Conservation (phyloP, 2,797 vertebrate species). For the Trachurus trachurus region DNA sequence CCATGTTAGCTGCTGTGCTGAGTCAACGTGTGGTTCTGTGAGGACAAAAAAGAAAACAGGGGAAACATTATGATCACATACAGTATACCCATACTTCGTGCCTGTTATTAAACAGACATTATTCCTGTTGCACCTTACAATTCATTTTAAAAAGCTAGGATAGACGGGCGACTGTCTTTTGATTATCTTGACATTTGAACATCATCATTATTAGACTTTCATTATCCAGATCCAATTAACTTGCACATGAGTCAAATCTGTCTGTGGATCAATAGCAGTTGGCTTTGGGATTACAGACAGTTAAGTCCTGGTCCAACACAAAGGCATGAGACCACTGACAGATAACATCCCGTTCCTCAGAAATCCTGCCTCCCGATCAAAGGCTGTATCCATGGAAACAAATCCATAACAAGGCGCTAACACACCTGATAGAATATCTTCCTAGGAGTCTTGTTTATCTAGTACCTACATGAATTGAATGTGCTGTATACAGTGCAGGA, state of each 20-base stretch:
- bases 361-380: conserved; percentile 67
- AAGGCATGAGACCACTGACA: conserved; percentile 64
- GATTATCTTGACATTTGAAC: conserved; percentile 61
- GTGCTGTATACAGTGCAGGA: not conserved
- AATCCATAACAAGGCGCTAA: conserved; percentile 67
- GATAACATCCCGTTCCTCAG: conserved; percentile 70
- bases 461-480: conserved; percentile 27
- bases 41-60: conserved; percentile 64
- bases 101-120: conserved; percentile 15
- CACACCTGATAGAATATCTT: conserved; percentile 59
- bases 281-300: conserved; percentile 59
- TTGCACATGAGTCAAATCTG: conserved; percentile 54
- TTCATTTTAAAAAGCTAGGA: conserved; percentile 24
- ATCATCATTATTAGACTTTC: conserved; percentile 43
- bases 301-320: conserved; percentile 56
- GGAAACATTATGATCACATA: conserved; percentile 57
- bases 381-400: conserved; percentile 77
- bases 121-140: conserved; percentile 1
- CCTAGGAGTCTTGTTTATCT: conserved; percentile 55
- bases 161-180: conserved; percentile 27
- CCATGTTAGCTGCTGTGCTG: conserved; percentile 99
- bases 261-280: conserved; percentile 70
- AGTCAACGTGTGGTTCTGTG: conserved; percentile 98
- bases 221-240: conserved; percentile 76
- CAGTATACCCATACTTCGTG: conserved; percentile 1